Base-by-base conservation (phyloP, 2,888 invertebrate genomes). In the Griposia aprilina region DNA sequence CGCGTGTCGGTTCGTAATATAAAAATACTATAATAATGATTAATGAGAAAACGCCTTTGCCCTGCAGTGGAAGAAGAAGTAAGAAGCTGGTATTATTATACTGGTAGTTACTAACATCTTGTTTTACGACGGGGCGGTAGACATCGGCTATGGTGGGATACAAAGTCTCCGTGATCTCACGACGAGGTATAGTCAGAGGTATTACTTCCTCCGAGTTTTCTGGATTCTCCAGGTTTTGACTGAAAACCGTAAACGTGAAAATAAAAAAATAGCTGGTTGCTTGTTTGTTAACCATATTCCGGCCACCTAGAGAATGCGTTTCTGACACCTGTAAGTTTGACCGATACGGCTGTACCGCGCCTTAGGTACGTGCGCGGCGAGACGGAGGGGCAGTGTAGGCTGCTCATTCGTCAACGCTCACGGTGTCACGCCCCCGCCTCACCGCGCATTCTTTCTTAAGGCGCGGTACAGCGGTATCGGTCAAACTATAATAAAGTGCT, bases 181-280 rank as follows among this genome's bases (percentile, higher is more conserved):
- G 78, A 8, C 74, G 78, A 1, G 85, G 73, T 1, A 41, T 41
- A 0, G 72, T 79, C 23, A 85, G 48, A 13, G 88, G 87, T 13
- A 88, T 80, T 11, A 87, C 88, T 48, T 88, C 81, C 36, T 88
- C 85, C 2, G 66, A n/a, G 2, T 76, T 86, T n/a, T 84, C 76
- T 15, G 63, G 50, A 50, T 65, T 76, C 45, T 87, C 80, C 5
- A 75, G 78, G 23, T 55, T 55, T 59, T 84, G 52, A 26, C 88
- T 87, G 15, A 15, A 20, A 72, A 71, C 23, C 30, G 15, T 10
- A 45, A 36, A 36, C 36, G 20, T 23, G 20, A 30, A 26, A 30
- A 30, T 8, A 11, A 11, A 2, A 17, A 26, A 57, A 13, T 13
- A 13, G 11, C 23, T 11, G 10, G 2, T 10, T 15, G 15, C 17